A percentile compares a stretch with the other conserved stretches of the same genome.
Evolutionary conservation across 2,113 vertebrate species (phyloP).

Genomic region (Rhabdornis inornatus): DNA sequence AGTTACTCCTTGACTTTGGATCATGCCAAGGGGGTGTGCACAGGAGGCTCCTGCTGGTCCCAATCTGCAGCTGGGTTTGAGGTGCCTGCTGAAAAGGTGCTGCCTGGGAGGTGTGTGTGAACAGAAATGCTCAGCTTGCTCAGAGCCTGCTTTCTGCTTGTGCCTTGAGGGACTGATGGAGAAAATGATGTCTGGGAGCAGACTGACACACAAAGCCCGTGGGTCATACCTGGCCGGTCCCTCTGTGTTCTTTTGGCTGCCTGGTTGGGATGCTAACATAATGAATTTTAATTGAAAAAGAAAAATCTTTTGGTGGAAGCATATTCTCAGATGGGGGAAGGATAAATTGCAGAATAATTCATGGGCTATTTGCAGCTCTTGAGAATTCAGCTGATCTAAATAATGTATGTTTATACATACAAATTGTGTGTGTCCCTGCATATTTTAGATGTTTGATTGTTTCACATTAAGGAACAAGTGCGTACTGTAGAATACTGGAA

Average conservation of each 20-base stretch:
- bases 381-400: conserved; percentile 59
- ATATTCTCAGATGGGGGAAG: conserved; percentile 16
- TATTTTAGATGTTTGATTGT: conserved; percentile 52
- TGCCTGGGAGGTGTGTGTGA: neutral
- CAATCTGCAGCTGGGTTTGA: neutral
- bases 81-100: neutral
- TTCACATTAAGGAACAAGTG: conserved; percentile 25
- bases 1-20: accelerated
- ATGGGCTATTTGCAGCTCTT: conserved; percentile 41
- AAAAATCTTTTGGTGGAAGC: conserved; percentile 21
- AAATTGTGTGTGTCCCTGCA: conserved; percentile 33
- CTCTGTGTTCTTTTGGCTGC: neutral
- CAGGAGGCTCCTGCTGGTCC: neutral
- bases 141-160: neutral
- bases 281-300: conserved; percentile 58
- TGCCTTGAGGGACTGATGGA: neutral
- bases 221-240: neutral
- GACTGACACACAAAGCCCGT: neutral
- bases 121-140: neutral
- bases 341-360: conserved; percentile 63
- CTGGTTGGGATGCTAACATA: neutral
- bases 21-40: accelerated
- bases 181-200: conserved; percentile 37
- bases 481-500: neutral
- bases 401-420: conserved; percentile 59